Percentiles rank a stretch among this genome's conserved stretches.
Conservation (phyloP, 1,140 invertebrate species). For the Macrosteles quadrilineatus region DNA sequence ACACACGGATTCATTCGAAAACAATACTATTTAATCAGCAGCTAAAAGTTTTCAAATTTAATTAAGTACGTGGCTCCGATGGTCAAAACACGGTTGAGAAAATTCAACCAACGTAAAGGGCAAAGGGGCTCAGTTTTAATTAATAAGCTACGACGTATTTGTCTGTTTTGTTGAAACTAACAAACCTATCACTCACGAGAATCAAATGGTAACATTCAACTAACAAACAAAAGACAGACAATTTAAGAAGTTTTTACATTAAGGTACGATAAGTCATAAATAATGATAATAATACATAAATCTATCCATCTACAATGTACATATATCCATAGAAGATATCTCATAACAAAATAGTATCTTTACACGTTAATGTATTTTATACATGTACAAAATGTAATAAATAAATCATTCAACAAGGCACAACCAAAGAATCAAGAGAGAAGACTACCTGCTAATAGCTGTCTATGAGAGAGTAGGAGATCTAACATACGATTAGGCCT, state of each 20-base stretch:
- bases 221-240: slow-evolving; percentile 22
- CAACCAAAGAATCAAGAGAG: slow-evolving; percentile 13
- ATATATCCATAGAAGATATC: slow-evolving; percentile 25
- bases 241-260: slow-evolving; percentile 22
- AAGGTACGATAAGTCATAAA: slow-evolving; percentile 24
- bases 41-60: too few relatives aligned
- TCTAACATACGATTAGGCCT: slow-evolving; percentile 18
- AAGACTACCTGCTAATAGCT: slow-evolving; percentile 15
- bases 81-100: too few relatives aligned
- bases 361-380: slow-evolving; percentile 28
- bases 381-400: slow-evolving; percentile 26
- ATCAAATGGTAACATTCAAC: slow-evolving; percentile 23
- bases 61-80: too few relatives aligned
- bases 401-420: slow-evolving; percentile 27
- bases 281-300: slow-evolving; percentile 29
- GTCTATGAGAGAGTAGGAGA: not conserved
- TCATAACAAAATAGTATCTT: slow-evolving; percentile 24
- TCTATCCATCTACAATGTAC: slow-evolving; percentile 27
- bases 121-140: too few relatives aligned
- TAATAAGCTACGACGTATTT: not conserved
- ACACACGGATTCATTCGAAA: too few relatives aligned
- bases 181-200: slow-evolving; percentile 16
- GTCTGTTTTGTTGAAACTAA: slow-evolving; percentile 13
- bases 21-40: too few relatives aligned
- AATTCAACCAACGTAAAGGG: too few relatives aligned